These are phyloP conservation scores for Leptarthrus brevirostris DNA, from an alignment of 2,888 invertebrate species.

Conservation along the genomic window DNA sequence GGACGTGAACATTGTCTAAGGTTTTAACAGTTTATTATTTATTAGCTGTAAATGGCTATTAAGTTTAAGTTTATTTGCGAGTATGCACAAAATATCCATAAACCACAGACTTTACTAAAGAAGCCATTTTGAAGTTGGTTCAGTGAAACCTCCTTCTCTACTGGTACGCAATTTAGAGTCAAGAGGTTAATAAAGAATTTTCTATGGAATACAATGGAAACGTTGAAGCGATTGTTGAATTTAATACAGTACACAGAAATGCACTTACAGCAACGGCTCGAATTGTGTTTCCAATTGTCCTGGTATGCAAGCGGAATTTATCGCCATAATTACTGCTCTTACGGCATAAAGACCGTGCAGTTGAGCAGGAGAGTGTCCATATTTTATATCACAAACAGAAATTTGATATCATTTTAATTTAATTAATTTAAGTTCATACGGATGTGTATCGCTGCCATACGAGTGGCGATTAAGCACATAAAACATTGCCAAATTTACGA, in stretches of 20 bases:
- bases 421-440: conserved; percentile 33
- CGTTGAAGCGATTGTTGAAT: background rate
- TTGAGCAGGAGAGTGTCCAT: background rate
- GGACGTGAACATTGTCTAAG: too few species aligned
- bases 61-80: too few species aligned
- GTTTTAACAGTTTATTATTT: too few species aligned
- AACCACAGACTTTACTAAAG: too few species aligned
- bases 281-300: background rate
- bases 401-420: conserved; percentile 45
- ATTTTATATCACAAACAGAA: conserved; percentile 42
- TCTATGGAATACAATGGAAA: background rate
- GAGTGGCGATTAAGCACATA: conserved; percentile 35
- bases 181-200: background rate
- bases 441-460: background rate
- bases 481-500: conserved; percentile 30
- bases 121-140: too few species aligned
- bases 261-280: conserved; percentile 24
- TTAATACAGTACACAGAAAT: conserved; percentile 8
- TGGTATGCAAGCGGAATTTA: conserved; percentile 6
- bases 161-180: background rate
- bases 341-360: background rate
- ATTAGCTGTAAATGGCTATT: too few species aligned
- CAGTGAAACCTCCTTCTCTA: too few species aligned
- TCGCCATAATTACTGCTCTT: conserved; percentile 12
- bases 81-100: too few species aligned